Percentiles rank a stretch among this genome's conserved stretches.
Evolutionary conservation across 30 jellyfish, hydroid and myxozoan genomes (phyloP).

Genomic region (Rhopilema esculentum): DNA sequence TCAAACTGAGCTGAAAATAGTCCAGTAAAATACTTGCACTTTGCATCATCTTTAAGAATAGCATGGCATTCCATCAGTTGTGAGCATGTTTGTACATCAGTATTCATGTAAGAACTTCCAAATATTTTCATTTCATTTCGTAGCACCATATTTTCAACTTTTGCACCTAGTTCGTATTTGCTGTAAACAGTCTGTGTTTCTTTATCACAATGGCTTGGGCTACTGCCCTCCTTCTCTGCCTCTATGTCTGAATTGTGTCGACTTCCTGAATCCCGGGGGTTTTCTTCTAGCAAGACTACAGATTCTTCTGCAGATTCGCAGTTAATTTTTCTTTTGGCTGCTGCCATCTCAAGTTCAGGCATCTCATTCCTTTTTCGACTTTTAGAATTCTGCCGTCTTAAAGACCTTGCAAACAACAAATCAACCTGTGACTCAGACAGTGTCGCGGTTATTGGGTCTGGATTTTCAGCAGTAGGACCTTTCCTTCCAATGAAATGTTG

Average conservation of each 20-base stretch:
- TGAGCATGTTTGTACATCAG: neutral
- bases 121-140: conserved; percentile 1
- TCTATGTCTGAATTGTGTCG: neutral
- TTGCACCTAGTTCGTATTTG: conserved; percentile 48
- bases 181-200: conserved; percentile 42
- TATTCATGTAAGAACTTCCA: neutral
- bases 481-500: conserved; percentile 47
- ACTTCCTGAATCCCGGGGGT: neutral
- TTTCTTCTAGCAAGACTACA: neutral
- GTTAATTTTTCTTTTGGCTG: neutral
- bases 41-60: conserved; percentile 10
- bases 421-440: neutral
- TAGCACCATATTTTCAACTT: conserved; percentile 27
- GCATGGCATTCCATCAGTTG: neutral
- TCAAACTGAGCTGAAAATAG: conserved; percentile 27
- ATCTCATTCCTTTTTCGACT: conserved; percentile 1
- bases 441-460: conserved; percentile 55
- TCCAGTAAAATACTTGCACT: conserved; percentile 47
- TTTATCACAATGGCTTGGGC: conserved; percentile 13
- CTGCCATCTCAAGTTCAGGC: conserved; percentile 3
- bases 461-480: conserved; percentile 59
- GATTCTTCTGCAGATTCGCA: neutral
- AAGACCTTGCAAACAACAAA: neutral
- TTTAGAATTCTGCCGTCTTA: conserved; percentile 1
- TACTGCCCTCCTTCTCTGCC: neutral